Base-by-base conservation (phyloP, 2,797 vertebrate genomes). In the Neosilurus hyrtlii region DNA sequence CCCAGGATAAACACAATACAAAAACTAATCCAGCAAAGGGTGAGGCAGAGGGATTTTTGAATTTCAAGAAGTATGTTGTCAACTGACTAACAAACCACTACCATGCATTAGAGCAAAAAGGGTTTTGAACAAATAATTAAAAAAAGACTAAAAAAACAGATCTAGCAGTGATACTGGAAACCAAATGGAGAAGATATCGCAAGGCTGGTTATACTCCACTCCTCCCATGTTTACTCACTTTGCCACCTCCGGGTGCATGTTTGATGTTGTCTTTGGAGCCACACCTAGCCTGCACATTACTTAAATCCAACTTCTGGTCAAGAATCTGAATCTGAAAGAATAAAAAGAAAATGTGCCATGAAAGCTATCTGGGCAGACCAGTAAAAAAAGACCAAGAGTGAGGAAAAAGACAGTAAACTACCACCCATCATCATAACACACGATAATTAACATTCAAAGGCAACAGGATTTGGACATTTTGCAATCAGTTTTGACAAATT, bases 201-300 rank as follows among this genome's bases (percentile, higher is more conserved):
- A 49, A 73, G 62, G n/a, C 14, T 22, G 49, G 51, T 63, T 79
- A 56, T 70, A n/a, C 22, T 57, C 22, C 7, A 43, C 72, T 79
- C 84, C 80, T 79, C 63, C 81, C 67, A 22, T 83, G 82, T 86
- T 92, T 87, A 94, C 93, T 94, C 91, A 94, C 93, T 30, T 93
- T 94, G 85, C 94, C 93, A 76, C 93, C 93, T 88, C 97, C 96
- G 0, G 97, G 94, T 85, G 94, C 91, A 92, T 98, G 96, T 96
- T 95, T 97, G 91, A 98, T 93, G 96, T 98, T 98, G 94, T 96
- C 97, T 96, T 97, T 98, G 95, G 97, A 98, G 93, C 97, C 97
- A 86, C 97, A 98, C 86, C 85, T 96, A 89, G 94, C 90, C 89
- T 92, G 93, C 87, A 94, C 93, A 84, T 57, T 92, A 91, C 85